These are phyloP conservation scores for Poeciliopsis turneri DNA, from an alignment of 2,797 vertebrate species.

Conservation along the genomic window DNA sequence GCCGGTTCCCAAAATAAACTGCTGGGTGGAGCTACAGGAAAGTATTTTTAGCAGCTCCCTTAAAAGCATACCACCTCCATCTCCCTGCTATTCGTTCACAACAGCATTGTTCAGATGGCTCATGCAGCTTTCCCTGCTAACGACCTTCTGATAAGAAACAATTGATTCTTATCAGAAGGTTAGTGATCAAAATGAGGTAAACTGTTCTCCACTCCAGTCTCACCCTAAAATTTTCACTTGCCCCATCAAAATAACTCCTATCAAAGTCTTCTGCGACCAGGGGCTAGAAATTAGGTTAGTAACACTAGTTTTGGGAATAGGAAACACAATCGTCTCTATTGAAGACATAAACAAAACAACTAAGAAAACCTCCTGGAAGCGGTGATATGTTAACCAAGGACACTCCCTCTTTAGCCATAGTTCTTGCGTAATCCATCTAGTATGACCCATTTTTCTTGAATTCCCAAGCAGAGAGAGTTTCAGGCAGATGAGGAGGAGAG, in stretches of 20 bases:
- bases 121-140: not conserved
- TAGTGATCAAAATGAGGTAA: not conserved
- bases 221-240: not conserved
- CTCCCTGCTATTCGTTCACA: conserved; percentile 5
- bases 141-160: not conserved
- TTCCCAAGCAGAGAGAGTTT: not conserved
- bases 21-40: conserved; percentile 17
- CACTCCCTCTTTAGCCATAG: conserved; percentile 25
- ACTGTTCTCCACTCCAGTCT: not conserved
- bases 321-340: not conserved
- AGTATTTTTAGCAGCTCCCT: conserved; percentile 34
- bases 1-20: conserved; percentile 6
- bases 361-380: not conserved
- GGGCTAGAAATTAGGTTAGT: not conserved
- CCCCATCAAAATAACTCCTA: not conserved
- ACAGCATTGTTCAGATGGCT: not conserved
- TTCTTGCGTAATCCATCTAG: conserved; percentile 2
- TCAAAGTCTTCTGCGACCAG: not conserved
- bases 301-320: not conserved
- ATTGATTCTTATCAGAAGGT: not conserved
- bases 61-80: conserved; percentile 12
- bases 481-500: not conserved
- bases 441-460: conserved; percentile 12
- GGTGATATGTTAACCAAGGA: not conserved
- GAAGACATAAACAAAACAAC: too few relatives aligned